Conservation (phyloP, 30 jellyfish, hydroid and myxozoan genomes). For the Aurelia aurita region DNA sequence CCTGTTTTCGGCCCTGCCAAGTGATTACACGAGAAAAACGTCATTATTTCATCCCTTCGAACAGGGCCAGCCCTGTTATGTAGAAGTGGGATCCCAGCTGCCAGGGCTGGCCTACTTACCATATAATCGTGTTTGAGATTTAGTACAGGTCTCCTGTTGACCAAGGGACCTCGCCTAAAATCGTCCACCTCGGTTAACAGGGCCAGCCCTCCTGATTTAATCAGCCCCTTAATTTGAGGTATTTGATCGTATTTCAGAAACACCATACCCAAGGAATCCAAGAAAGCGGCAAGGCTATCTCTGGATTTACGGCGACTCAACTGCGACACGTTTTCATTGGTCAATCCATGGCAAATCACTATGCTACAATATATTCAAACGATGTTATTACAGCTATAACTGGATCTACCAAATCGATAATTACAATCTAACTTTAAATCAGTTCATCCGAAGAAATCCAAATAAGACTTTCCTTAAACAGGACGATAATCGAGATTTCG, state of each 20-base stretch:
- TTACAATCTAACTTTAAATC: slow-evolving; percentile 73
- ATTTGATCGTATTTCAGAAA: slow-evolving; percentile 43
- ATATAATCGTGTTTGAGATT: too few relatives aligned
- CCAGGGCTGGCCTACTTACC: too few relatives aligned
- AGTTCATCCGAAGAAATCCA: slow-evolving; percentile 81
- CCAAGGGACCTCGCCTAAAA: too few relatives aligned
- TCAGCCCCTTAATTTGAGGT: too few relatives aligned
- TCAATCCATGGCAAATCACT: slow-evolving; percentile 71
- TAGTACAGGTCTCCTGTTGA: too few relatives aligned
- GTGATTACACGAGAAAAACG: too few relatives aligned
- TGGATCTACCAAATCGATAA: slow-evolving; percentile 95
- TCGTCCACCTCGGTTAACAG: too few relatives aligned
- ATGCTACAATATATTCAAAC: slow-evolving; percentile 68
- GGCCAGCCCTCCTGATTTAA: too few relatives aligned
- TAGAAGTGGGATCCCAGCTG: too few relatives aligned
- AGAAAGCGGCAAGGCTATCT: slow-evolving; percentile 69
- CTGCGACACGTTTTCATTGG: slow-evolving; percentile 88
- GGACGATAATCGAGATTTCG: slow-evolving; percentile 74
- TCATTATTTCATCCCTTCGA: too few relatives aligned
- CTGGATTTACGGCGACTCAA: slow-evolving; percentile 96
- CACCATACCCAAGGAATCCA: slow-evolving; percentile 40
- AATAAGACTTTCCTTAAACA: slow-evolving; percentile 69
- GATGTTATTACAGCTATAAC: slow-evolving; percentile 84
- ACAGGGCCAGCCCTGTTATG: too few relatives aligned
- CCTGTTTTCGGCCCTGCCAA: too few relatives aligned